Base-by-base conservation (phyloP, 2,888 invertebrate genomes). In the Meteorus colon region DNA sequence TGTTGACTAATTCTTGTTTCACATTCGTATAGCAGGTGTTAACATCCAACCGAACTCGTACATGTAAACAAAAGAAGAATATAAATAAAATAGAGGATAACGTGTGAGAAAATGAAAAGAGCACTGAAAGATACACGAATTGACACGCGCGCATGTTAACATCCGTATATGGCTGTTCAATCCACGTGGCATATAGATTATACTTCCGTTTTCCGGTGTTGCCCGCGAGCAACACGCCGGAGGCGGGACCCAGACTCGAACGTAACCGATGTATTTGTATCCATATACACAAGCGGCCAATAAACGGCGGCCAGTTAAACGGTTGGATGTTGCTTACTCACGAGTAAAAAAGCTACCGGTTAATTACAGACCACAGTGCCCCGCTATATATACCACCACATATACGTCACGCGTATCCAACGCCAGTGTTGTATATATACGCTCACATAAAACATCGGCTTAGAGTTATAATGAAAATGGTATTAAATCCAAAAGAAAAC, bases 291-390 rank as follows among this genome's bases (percentile, higher is more conserved):
- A 87, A 89, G 84, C 87, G 84, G 81, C 86, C 87, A 86, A 89
- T 89, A 88, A 89, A 88, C 76, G 86, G 82, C 82, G 81, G 81
- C 83, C 82, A 27, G 84, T 85, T 86, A 84, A 84, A 84, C 84
- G 81, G 81, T 74, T 65, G 80, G 76, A 81, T 78, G 78, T 81
- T 79, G 62, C 69, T 65, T 73, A 62, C 74, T 76, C 86, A 85
- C 85, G 86, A 89, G 86, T 89, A 85, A 86, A 87, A 83, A 84
- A 86, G 89, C 89, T 89, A 89, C 89, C 86, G 89, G 89, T 89
- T 89, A 89, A 89, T 89, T 89, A 88, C 89, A 89, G 88, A 89
- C 85, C 85, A 85, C 83, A 86, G 34, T 29, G 62, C 79, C 81
- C 80, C 81, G 81, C 74, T 68, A 79, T 81, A 80, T 81, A 80